Evolutionary conservation across 2,113 vertebrate genomes (phyloP), one percentile per base, ranked within the genome.

Genomic region (Otocyon megalotis): DNA sequence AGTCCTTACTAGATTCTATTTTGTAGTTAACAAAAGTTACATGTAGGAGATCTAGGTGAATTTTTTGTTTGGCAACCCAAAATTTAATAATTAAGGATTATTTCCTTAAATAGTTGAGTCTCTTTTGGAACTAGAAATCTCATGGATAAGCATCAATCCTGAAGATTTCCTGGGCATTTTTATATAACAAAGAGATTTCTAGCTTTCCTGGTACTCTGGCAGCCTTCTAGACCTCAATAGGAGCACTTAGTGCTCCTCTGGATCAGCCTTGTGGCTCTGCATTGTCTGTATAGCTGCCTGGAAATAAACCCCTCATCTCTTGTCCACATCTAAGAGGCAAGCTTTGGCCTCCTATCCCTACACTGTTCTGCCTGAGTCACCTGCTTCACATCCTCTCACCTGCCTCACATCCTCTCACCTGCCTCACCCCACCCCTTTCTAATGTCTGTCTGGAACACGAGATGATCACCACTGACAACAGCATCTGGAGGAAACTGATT

Each of bases 41-140:
- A 32, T 43, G 7, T 67, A 24, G 32, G 37, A 87, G 56, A 90
- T 50, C 8, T 56, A n/a, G 32, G 37, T 93, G 56, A 88, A 60
- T 90, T 85, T 76, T 95, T 80, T 54, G 14, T 76, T 92, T 87
- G 56, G 54, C 37, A 87, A 35, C 20, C 8, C 22, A 35, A 74
- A n/a, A 72, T 88, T 76, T 86, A 77, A 56, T 89, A 80, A 76
- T 20, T 81, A 87, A 84, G 12, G 56, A 54, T 92, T 67, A n/a
- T 88, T 87, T 5, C 71, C 77, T 71, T 60, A 83, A 93, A 76
- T 77, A 16, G 5, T 86, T 96, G 83, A 6, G 6, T 85, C 28
- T 32, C 53, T 77, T 30, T 77, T 22, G 7, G 60, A 89, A 74
- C 67, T 35, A 22, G 37, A 84, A 94, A 54, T 60, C 56, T 79